Percentiles rank a stretch among this genome's conserved stretches.
phyloP scores from a whole-genome alignment of 2,113 vertebrate genomes.

The Gila orcuttii region DNA sequence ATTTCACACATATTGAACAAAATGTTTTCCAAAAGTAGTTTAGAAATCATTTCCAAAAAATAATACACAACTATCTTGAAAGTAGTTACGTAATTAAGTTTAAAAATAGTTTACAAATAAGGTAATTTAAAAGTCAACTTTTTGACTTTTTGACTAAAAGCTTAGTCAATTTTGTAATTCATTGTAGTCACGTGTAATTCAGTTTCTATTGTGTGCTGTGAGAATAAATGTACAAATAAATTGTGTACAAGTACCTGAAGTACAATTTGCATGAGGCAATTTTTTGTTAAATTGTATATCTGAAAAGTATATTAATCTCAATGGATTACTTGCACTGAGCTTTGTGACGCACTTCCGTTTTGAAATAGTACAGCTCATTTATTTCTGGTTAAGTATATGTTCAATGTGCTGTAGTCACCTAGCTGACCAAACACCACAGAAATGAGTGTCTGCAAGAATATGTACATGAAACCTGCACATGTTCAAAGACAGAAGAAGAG shows the following conservation, averaged over 20 bases:
- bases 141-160: too few species aligned
- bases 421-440: too few species aligned
- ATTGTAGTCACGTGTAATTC: background rate
- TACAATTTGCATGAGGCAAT: background rate
- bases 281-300: background rate
- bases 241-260: background rate
- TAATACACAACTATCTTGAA: background rate
- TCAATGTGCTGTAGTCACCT: too few species aligned
- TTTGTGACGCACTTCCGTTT: too few species aligned
- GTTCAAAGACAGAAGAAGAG: too few species aligned
- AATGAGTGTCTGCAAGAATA: too few species aligned
- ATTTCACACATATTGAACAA: background rate
- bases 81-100: background rate
- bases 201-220: background rate
- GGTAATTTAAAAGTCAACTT: background rate
- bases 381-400: too few species aligned
- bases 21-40: background rate
- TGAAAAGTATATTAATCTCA: background rate
- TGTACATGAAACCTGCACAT: too few species aligned
- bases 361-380: too few species aligned
- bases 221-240: background rate
- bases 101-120: background rate
- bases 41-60: background rate
- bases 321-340: too few species aligned
- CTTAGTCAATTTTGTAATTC: background rate